phyloP scores from a whole-genome alignment of 2,113 vertebrate species.

The Mesitornis unicolor region DNA sequence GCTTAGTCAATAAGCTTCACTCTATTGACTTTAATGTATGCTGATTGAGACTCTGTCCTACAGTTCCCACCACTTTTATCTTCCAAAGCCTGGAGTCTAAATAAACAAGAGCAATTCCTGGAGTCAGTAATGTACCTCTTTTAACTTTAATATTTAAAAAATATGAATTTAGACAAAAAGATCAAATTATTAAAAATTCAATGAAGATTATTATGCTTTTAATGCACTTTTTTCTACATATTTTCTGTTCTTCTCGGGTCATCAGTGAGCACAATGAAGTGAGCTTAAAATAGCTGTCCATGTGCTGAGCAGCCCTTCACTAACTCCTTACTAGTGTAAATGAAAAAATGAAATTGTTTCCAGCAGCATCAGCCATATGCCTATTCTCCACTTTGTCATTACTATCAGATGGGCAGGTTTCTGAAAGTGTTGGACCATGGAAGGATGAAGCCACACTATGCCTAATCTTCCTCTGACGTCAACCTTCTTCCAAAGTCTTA shows the following conservation, averaged over 20 bases:
- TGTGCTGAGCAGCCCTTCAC: not conserved
- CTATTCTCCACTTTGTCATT: not conserved
- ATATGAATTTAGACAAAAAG: not conserved
- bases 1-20: not conserved
- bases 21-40: not conserved
- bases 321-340: not conserved
- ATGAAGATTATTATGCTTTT: not conserved
- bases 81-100: not conserved
- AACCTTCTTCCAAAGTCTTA: not conserved
- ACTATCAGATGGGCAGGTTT: not conserved
- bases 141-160: not conserved
- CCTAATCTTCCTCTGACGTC: not conserved
- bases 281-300: not conserved
- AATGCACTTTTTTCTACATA: not conserved
- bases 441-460: not conserved
- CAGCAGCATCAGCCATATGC: not conserved
- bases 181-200: not conserved
- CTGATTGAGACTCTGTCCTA: not conserved
- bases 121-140: not conserved
- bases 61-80: rapidly evolving
- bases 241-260: not conserved
- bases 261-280: not conserved
- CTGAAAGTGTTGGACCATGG: not conserved
- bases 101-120: not conserved
- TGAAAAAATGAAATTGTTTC: not conserved